phyloP scores from a whole-genome alignment of 2,797 vertebrate genomes.

The Periparus ater region DNA sequence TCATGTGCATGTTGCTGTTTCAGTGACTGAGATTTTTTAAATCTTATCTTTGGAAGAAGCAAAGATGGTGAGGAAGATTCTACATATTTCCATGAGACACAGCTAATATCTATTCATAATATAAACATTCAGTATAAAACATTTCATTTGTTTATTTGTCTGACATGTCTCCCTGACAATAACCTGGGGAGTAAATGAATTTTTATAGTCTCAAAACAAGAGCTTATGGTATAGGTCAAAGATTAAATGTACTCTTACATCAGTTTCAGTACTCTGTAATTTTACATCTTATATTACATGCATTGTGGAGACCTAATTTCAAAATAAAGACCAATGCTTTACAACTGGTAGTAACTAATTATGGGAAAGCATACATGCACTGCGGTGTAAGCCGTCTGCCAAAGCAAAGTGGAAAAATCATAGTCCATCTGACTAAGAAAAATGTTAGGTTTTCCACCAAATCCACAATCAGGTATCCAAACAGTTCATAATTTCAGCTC shows the following conservation, averaged over 20 bases:
- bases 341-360: background rate
- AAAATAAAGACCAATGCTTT: background rate
- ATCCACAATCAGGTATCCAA: background rate
- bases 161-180: background rate
- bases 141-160: background rate
- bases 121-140: background rate
- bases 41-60: background rate
- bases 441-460: background rate
- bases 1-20: background rate
- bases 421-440: background rate
- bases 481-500: background rate
- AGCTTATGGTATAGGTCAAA: background rate
- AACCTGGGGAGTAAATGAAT: background rate
- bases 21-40: background rate
- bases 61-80: background rate
- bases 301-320: background rate
- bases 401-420: constrained; percentile 2
- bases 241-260: background rate
- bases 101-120: background rate
- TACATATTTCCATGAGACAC: background rate
- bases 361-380: background rate
- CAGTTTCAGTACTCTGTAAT: background rate
- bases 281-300: background rate
- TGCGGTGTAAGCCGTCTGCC: background rate
- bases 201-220: background rate